A percentile compares a stretch with the other conserved stretches of the same genome.
phyloP scores from a whole-genome alignment of 1,140 invertebrate species.

The Drusus annulatus region DNA sequence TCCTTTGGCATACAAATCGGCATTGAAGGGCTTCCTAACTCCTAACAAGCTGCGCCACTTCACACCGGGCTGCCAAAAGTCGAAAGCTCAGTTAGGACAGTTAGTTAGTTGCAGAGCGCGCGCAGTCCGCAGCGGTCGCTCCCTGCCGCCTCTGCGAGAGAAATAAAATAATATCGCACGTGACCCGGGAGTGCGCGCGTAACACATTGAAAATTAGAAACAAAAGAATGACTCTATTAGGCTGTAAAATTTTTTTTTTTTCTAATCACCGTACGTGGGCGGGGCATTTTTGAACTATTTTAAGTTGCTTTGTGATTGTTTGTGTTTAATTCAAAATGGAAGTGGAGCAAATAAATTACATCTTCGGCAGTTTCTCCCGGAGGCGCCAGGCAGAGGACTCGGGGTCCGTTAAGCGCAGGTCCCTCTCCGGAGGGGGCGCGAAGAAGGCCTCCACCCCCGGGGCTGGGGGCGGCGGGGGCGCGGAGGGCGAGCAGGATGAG shows the following conservation, averaged over 20 bases:
- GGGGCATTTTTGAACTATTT: background rate
- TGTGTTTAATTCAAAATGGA: slow-evolving; percentile 66
- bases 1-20: slow-evolving; percentile 6
- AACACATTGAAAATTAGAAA: slow-evolving; percentile 10
- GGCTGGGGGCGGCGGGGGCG: slow-evolving; percentile 57
- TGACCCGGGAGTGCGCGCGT: background rate
- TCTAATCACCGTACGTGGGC: background rate
- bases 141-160: background rate
- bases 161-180: background rate
- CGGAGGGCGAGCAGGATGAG: slow-evolving; percentile 38
- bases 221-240: background rate
- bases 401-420: slow-evolving; percentile 66
- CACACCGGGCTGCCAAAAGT: slow-evolving; percentile 25
- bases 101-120: slow-evolving; percentile 2
- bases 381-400: slow-evolving; percentile 67
- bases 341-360: slow-evolving; percentile 73
- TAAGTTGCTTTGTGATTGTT: slow-evolving; percentile 34
- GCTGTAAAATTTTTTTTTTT: background rate
- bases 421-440: slow-evolving; percentile 64
- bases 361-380: slow-evolving; percentile 75
- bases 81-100: background rate
- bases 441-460: slow-evolving; percentile 17
- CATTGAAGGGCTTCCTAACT: background rate
- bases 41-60: slow-evolving; percentile 6
- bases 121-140: background rate